These are phyloP conservation scores for Phthorimaea operculella DNA, from an alignment of 1,140 invertebrate genomes.

Conservation along the genomic window DNA sequence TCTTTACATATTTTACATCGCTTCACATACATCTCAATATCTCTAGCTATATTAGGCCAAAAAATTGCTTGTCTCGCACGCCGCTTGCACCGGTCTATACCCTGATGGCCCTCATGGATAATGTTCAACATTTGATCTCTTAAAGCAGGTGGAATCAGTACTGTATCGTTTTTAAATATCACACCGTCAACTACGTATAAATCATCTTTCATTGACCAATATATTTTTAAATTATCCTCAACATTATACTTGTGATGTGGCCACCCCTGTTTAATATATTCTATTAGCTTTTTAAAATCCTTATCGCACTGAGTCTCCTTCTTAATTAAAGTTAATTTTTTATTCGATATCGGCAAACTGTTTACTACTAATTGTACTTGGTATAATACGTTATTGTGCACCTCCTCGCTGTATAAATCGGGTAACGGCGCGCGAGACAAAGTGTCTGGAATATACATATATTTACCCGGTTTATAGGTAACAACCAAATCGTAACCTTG, in stretches of 20 bases:
- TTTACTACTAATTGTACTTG: conserved; percentile 19
- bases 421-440: conserved; percentile 31
- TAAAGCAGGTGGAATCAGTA: conserved; percentile 5
- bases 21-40: conserved; percentile 28
- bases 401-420: conserved; percentile 12
- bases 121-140: conserved; percentile 22
- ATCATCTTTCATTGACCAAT: conserved; percentile 8
- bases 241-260: conserved; percentile 6
- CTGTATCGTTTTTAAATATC: conserved; percentile 4
- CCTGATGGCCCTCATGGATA: conserved; percentile 33
- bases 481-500: conserved; percentile 8
- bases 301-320: conserved; percentile 6
- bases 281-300: background rate
- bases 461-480: conserved; percentile 29
- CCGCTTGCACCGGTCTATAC: conserved; percentile 28
- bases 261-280: conserved; percentile 8
- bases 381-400: conserved; percentile 12
- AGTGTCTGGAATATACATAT: conserved; percentile 45
- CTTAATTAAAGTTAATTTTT: conserved; percentile 8
- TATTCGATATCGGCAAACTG: conserved; percentile 10
- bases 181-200: conserved; percentile 7
- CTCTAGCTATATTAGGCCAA: conserved; percentile 31
- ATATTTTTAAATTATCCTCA: background rate
- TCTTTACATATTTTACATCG: conserved; percentile 6
- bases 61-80: conserved; percentile 31